phyloP scores from a whole-genome alignment of 2,888 invertebrate genomes.

The Tachina grossa region DNA sequence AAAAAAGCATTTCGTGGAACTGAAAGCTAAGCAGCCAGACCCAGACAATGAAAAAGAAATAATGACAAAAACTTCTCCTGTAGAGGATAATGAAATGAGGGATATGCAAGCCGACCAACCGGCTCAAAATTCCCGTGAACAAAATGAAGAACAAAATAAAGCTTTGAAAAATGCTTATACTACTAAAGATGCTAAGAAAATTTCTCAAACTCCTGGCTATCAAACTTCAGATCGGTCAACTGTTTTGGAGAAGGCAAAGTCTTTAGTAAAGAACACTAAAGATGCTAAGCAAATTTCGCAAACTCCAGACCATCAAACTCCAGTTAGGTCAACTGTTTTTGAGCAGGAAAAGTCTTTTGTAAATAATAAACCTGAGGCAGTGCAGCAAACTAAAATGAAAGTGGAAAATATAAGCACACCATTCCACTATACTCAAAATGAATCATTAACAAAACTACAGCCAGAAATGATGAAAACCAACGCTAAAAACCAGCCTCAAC shows the following conservation, averaged over 20 bases:
- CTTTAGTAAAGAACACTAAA: neutral
- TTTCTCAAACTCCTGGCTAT: neutral
- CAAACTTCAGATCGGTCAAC: neutral
- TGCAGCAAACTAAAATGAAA: neutral
- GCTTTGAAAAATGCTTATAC: neutral
- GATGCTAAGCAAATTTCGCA: neutral
- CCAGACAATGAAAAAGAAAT: constrained; percentile 42
- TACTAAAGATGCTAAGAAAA: neutral
- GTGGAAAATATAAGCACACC: neutral
- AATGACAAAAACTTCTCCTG: neutral
- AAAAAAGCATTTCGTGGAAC: constrained; percentile 78
- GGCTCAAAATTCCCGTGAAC: neutral
- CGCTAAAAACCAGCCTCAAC: neutral
- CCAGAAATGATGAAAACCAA: neutral
- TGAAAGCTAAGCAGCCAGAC: constrained; percentile 77
- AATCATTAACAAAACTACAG: neutral
- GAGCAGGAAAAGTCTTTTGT: too few relatives aligned
- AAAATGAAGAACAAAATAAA: neutral
- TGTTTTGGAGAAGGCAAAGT: neutral
- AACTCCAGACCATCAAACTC: neutral
- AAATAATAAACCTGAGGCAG: neutral
- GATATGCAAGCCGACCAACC: constrained; percentile 43
- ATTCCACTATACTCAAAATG: too few relatives aligned
- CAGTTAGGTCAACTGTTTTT: neutral
- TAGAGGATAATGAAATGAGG: neutral